Evolutionary conservation across 2,888 invertebrate species (phyloP), one percentile per base, ranked within the genome.

Genomic region (Helleia helle): DNA sequence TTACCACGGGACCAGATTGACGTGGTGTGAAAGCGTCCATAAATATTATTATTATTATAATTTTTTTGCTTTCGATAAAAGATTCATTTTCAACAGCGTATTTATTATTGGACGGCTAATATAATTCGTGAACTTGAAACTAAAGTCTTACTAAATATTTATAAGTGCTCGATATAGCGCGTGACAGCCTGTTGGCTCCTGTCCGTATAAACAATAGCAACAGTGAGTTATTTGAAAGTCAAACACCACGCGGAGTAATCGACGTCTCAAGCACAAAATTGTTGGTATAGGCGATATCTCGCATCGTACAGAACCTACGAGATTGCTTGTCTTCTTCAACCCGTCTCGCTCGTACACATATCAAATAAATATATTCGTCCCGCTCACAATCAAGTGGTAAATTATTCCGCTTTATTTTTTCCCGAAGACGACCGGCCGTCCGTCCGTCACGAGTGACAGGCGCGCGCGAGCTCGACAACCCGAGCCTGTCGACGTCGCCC

Each of bases 251-350:
- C 56, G 55, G 56, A 63, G 69, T 70, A 74, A 74, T 74, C 70
- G 70, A 72, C 69, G 63, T 72, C 69, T 71, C 68, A 69, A 73
- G 64, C 66, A 65, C 68, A 55, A 62, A 63, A 66, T 64, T 56
- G 59, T 62, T 62, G 59, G 61, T 62, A 57, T 54, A 59, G 54
- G 45, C 52, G 55, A 59, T 63, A 65, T 67, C 66, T 64, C 56
- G 62, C 56, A 42, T 52, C 54, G 52, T 54, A 56, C 56, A 58
- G 61, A 60, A 59, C 57, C 58, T 57, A 58, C 58, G 53, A 56
- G 51, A 58, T 59, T 52, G 49, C 55, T 52, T 56, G 57, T 51
- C 55, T 52, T 56, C 55, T 63, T 57, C 54, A 53, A 45, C 38
- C 44, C 43, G 41, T 66, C 64, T 59, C 59, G 40, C 46, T 68